Base-by-base conservation (phyloP, 2,888 invertebrate species). In the Autographa gamma region DNA sequence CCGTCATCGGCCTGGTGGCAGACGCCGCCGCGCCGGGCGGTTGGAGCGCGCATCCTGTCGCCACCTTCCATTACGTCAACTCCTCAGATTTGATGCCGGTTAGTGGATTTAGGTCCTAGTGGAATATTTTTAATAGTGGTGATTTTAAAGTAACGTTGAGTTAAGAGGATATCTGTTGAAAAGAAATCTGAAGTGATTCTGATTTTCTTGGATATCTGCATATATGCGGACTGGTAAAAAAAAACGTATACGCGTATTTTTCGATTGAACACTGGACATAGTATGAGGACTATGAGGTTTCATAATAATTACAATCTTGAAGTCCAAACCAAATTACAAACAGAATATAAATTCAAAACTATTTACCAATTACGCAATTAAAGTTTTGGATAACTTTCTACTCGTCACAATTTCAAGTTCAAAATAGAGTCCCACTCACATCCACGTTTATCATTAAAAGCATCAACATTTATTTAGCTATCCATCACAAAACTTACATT, bases 21-120 rank as follows among this genome's bases (percentile, higher is more conserved):
- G 97, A 97, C 82, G 88, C 92, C 5, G 92, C 95, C 13, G 96
- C 96, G 0, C 92, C 96, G 0, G 93, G 96, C 0, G 96, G 97
- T 19, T 97, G 97, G 97, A 97, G 97, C 71, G 97, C 98, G 93
- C 97, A 97, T 83, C 97, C 98, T 0, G 97, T 98, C 1, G 98
- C 98, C 0, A 97, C 97, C 84, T 98, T 98, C 90, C 96, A 97
- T 74, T 97, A 97, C 83, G 93, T 96, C 62, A 96, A 96, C 81
- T 90, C 92, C 25, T 94, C 96, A 0, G 92, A 96, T 18, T 89
- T 95, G 34, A 91, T 97, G 69, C 97, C 97, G 71, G 97, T 97
- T 89, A 93, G 95, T 93, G 0, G n/a, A 1, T 25, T 7, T 0
- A 8, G 16, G n/a, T n/a, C 6, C 2, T 43, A 16, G 14, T 43